Conservation (phyloP, 37 sponge, comb jelly and placozoan genomes). For the Dysidea cf. avara region DNA sequence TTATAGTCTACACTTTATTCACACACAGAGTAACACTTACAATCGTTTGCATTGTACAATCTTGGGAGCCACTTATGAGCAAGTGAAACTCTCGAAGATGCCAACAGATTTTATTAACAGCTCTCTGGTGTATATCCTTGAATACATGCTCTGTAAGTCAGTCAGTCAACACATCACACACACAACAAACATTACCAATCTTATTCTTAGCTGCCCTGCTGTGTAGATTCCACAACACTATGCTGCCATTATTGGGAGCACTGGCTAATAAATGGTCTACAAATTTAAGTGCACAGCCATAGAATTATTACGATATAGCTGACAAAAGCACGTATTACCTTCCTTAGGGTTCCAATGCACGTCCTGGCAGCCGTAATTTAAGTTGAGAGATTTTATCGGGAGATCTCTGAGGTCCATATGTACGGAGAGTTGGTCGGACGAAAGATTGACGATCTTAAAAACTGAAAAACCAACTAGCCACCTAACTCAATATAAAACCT, state of each 20-base stretch:
- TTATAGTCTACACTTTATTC: not conserved
- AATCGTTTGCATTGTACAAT: conserved; percentile 61
- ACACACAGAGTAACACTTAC: conserved; percentile 32
- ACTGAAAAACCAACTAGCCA: conserved; percentile 29
- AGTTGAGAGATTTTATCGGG: conserved; percentile 57
- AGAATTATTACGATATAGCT: not conserved
- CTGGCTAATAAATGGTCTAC: conserved; percentile 62
- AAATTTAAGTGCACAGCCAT: not conserved
- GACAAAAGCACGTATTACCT: conserved; percentile 33
- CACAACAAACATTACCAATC: too few relatives aligned
- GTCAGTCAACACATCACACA: not conserved
- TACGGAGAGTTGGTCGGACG: conserved; percentile 17
- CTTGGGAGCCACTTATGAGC: conserved; percentile 84
- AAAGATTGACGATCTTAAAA: conserved; percentile 39
- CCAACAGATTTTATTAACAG: conserved; percentile 75
- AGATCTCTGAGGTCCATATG: conserved; percentile 43
- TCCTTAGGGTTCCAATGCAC: conserved; percentile 79
- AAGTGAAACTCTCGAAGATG: conserved; percentile 58
- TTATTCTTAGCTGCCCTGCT: conserved; percentile 44
- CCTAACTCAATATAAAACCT: too few relatives aligned
- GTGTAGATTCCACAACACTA: conserved; percentile 77
- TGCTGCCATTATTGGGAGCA: conserved; percentile 79
- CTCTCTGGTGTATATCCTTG: conserved; percentile 69
- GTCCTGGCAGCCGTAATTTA: conserved; percentile 71
- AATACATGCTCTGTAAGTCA: conserved; percentile 58